Conservation (phyloP, 2,113 vertebrate species). For the Arenaria interpres region DNA sequence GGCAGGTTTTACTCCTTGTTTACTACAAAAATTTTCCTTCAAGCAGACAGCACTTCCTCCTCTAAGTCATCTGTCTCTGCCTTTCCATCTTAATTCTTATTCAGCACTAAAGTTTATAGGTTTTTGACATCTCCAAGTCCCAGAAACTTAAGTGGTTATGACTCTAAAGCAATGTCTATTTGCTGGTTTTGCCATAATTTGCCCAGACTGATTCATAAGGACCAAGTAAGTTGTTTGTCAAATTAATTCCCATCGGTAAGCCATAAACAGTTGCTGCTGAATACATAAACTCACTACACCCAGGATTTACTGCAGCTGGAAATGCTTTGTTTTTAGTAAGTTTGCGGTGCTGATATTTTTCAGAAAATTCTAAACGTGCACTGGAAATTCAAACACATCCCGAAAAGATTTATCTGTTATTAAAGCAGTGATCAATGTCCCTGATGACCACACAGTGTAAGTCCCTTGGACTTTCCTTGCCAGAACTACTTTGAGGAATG, state of each 20-base stretch:
- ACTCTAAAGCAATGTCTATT: background rate
- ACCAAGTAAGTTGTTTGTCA: background rate
- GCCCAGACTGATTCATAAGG: background rate
- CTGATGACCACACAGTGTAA: background rate
- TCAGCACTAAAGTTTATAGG: background rate
- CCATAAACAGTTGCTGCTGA: background rate
- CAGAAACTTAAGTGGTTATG: background rate
- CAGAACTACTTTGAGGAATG: background rate
- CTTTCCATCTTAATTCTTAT: background rate
- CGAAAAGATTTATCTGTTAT: background rate
- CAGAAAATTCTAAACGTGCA: background rate
- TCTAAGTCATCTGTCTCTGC: background rate
- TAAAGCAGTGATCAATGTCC: background rate
- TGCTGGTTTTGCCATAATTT: background rate
- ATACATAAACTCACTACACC: background rate
- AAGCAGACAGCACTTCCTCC: background rate
- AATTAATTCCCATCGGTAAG: background rate
- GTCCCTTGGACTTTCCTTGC: background rate
- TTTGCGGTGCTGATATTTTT: background rate
- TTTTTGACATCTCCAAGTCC: background rate
- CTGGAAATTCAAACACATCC: background rate
- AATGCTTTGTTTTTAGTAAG: background rate
- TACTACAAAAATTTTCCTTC: background rate
- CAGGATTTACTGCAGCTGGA: background rate
- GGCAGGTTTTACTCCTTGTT: background rate